Base-by-base conservation (phyloP, 2,113 vertebrate species). In the Myocastor coypus region DNA sequence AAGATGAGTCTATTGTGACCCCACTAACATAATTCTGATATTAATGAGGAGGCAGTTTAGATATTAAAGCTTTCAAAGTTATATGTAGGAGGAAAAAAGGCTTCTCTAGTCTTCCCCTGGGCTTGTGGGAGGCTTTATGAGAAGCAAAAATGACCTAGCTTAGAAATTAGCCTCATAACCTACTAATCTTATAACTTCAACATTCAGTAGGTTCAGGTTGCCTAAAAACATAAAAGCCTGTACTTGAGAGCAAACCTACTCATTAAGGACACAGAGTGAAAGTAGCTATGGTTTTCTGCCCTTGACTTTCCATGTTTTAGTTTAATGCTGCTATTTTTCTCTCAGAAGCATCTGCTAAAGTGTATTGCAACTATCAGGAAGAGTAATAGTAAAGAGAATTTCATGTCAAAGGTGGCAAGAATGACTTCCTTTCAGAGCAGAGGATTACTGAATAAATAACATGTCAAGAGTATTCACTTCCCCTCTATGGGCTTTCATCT, bases 381-480 rank as follows among this genome's bases (percentile, higher is more conserved):
- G 81, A 94, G 26, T 73, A 93, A 90, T 85, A 66, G 46, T 88
- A 22, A 93, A 93, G 20, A 66, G 71, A 96, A 87, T 63, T 69
- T 87, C 82, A 94, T 82, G 94, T 96, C 92, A 95, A 89, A 96
- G 81, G 52, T 0, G 0, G 50, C 77, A 95, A 52, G 69, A 93
- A 92, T 40, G 50, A 77, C 50, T 95, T 96, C 64, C 86, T 93
- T 92, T 95, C 46, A 78, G 93, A 95, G 87, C 24, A 91, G 68
- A 97, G 28, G 6, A 66, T 88, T 95, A 85, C 2, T 85, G 81
- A 94, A 61, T 92, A 97, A 91, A 84, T 84, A 94, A 94, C 46
- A 24, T 82, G 89, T 96, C 87, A 84, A 77, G 81, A 78, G 40
- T 92, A 69, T 95, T 94, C 59, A 90, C 78, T 95, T 96, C 78